Percentiles rank a stretch among this genome's conserved stretches.
Evolutionary conservation across 2,113 vertebrate genomes (phyloP).

Genomic region (Upupa epops): DNA sequence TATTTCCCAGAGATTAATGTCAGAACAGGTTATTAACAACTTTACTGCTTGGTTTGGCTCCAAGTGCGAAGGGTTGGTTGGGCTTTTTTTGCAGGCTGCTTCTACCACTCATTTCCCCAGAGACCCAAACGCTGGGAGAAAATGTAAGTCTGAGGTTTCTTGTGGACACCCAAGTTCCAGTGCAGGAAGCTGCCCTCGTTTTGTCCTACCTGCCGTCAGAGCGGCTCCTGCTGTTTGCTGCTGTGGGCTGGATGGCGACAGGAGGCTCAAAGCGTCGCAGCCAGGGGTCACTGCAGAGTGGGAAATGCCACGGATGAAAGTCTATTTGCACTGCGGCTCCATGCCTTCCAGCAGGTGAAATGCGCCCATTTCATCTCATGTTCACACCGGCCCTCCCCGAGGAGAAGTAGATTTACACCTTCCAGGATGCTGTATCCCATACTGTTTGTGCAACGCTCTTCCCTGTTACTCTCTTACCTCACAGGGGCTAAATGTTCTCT

Average conservation of each 20-base stretch:
- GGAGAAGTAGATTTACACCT: not conserved
- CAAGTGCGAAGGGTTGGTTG: fast-evolving
- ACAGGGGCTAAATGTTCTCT: not conserved
- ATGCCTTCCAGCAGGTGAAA: slow-evolving; percentile 15
- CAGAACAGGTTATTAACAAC: not conserved
- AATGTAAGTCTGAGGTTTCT: not conserved
- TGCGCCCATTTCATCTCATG: not conserved
- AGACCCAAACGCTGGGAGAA: not conserved
- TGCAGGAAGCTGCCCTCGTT: fast-evolving
- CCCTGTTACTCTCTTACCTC: not conserved
- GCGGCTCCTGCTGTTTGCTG: not conserved
- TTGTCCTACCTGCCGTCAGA: not conserved
- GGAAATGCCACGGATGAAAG: not conserved
- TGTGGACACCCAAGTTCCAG: not conserved
- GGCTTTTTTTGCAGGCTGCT: not conserved
- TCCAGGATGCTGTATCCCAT: not conserved
- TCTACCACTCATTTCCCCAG: not conserved
- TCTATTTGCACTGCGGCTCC: not conserved
- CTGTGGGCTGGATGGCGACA: not conserved
- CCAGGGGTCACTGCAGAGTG: not conserved
- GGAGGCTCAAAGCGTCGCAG: not conserved
- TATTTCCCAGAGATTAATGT: not conserved
- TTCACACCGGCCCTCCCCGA: not conserved
- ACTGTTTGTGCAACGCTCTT: not conserved
- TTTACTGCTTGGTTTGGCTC: not conserved